Evolutionary conservation across 2,888 invertebrate species (phyloP), one percentile per base, ranked within the genome.

Genomic region (Sinodicranocentrus sp.): DNA sequence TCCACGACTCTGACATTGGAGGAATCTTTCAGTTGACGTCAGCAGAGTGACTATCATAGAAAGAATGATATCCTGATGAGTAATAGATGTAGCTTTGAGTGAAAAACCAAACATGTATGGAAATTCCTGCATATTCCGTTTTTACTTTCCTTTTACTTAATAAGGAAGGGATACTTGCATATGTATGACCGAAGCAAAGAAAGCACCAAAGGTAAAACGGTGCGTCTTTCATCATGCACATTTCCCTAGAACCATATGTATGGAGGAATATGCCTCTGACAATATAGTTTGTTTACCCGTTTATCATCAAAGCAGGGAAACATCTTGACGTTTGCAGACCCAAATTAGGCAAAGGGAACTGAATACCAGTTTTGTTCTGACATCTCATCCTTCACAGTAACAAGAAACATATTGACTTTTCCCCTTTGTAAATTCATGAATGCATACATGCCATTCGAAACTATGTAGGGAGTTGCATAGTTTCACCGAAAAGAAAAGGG

Each of bases 301-400:
- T 52, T 25, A 70, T 52, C 70, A 54, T 70, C 54, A 54, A 70
- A 70, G 26, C 43, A 28, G 44, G 52, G 19, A 54, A 54, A 21
- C 54, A 28, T 70, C 70, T 52, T 70, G 70, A 70, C 70, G 54
- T 70, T 54, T 70, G 26, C 26, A 68, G 25, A 44, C 23, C 44
- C 21, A 68, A 48, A 68, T 44, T 68, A 26, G 44, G 23, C 3
- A 68, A 43, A 19, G 17, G 67, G 43, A 19, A 52, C 44, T 52
- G 52, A 52, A 52, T 52, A 17, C 52, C n/a, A n/a, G n/a, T n/a
- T n/a, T 48, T 48, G 48, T 48, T 21, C 19, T 52, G 52, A 52
- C 52, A 17, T 52, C 1, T 1, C 5, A 52, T 52, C 52, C 19
- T 52, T 52, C 8, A 2, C n/a, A n/a, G n/a, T n/a, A n/a, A n/a